Conservation (phyloP, 2,797 vertebrate species). For the Microctenopoma stevenorrisi region DNA sequence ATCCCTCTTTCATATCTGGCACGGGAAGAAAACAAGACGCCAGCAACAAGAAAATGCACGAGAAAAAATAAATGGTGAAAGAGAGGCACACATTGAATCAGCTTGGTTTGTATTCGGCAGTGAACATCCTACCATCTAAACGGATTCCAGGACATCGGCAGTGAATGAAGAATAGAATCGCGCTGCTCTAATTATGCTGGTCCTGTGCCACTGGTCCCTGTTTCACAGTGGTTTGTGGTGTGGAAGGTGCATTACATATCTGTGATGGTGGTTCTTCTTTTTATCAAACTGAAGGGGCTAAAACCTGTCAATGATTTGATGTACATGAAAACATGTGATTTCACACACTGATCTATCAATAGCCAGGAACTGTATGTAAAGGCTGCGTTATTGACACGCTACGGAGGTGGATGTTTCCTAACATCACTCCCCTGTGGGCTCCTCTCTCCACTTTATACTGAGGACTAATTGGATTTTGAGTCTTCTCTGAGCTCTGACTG, state of each 20-base stretch:
- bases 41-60: conserved; percentile 53
- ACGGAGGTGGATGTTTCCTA: conserved; percentile 57
- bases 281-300: conserved; percentile 55
- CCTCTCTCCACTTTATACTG: conserved; percentile 43
- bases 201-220: conserved; percentile 15
- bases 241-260: conserved; percentile 27
- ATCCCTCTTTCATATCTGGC: conserved; percentile 54
- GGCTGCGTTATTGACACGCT: conserved; percentile 60
- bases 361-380: conserved; percentile 57
- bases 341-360: conserved; percentile 47
- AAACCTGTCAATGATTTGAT: conserved; percentile 35
- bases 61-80: conserved; percentile 36
- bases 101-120: conserved; percentile 29
- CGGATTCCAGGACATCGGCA: conserved; percentile 50
- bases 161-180: conserved; percentile 44
- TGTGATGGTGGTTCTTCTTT: conserved; percentile 63
- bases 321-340: conserved; percentile 46
- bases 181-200: conserved; percentile 34
- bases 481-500: conserved; percentile 74
- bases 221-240: conserved; percentile 41
- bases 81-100: conserved; percentile 44
- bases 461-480: conserved; percentile 78
- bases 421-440: conserved; percentile 60
- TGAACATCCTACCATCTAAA: conserved; percentile 39
- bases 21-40: conserved; percentile 66